Conservation (phyloP, 2,797 vertebrate genomes). For the Vireo griseus region DNA sequence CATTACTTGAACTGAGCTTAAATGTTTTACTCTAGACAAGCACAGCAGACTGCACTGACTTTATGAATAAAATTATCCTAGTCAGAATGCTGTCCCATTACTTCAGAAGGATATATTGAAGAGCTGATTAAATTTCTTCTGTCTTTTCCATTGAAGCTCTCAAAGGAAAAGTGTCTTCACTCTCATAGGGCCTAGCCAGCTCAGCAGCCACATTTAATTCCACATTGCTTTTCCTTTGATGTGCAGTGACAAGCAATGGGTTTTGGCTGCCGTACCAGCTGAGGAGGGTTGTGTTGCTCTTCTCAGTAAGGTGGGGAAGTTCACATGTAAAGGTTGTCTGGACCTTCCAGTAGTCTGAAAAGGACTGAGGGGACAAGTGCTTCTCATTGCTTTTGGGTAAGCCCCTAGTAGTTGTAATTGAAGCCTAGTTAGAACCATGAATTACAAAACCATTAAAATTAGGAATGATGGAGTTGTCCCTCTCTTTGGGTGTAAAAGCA, state of each 20-base stretch:
- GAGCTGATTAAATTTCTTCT: slow-evolving; percentile 62
- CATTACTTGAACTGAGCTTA: slow-evolving; percentile 22
- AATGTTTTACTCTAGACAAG: slow-evolving; percentile 15
- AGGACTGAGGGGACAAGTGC: not conserved
- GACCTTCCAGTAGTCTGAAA: not conserved
- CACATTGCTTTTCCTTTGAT: not conserved
- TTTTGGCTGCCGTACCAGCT: not conserved
- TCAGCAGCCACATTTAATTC: slow-evolving; percentile 61
- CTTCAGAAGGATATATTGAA: not conserved
- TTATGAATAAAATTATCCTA: slow-evolving; percentile 7
- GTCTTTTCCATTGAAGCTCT: slow-evolving; percentile 54
- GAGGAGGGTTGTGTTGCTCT: not conserved
- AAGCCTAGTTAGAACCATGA: not conserved
- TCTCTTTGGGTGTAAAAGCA: not conserved
- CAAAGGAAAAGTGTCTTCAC: slow-evolving; percentile 16
- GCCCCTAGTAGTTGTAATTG: not conserved
- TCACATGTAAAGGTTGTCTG: not conserved
- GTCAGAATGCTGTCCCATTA: slow-evolving; percentile 17
- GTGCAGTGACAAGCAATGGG: slow-evolving; percentile 1
- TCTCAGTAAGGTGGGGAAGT: not conserved
- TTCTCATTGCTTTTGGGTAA: not conserved
- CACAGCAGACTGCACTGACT: not conserved
- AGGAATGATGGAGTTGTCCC: not conserved
- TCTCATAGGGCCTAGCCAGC: not conserved
- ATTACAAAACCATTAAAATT: not conserved